Conservation (phyloP, 2,888 invertebrate species). For the Athripsodes cinereus region DNA sequence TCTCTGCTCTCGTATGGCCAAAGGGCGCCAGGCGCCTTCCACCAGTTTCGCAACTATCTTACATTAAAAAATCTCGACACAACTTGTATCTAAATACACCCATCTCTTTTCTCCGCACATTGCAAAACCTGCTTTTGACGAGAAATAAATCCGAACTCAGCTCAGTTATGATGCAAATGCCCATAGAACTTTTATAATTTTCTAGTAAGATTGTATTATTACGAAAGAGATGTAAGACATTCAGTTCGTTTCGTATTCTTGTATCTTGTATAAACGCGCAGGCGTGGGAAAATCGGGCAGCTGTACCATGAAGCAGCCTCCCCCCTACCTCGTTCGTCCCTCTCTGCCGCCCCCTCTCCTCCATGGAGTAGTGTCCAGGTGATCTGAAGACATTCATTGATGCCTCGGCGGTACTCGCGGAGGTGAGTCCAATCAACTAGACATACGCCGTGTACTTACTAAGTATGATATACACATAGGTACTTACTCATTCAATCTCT, state of each 20-base stretch:
- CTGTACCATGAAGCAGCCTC: slow-evolving; percentile 18
- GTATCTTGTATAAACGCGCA: slow-evolving; percentile 6
- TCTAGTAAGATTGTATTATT: neutral
- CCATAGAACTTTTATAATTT: too few relatives aligned
- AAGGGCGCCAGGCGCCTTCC: slow-evolving; percentile 16
- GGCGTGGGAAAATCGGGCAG: slow-evolving; percentile 27
- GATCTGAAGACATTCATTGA: slow-evolving; percentile 2
- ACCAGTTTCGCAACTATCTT: slow-evolving; percentile 21
- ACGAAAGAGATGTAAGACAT: neutral
- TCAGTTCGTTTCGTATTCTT: neutral
- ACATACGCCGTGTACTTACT: too few relatives aligned
- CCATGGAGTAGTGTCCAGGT: neutral
- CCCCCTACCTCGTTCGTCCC: slow-evolving; percentile 8
- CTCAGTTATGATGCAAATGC: neutral
- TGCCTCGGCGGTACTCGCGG: neutral
- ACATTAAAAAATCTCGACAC: neutral
- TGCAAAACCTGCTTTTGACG: neutral
- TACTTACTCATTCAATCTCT: too few relatives aligned
- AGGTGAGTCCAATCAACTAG: slow-evolving; percentile 1
- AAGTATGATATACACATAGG: too few relatives aligned
- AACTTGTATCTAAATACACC: neutral
- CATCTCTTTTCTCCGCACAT: neutral
- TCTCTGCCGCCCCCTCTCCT: slow-evolving; percentile 5
- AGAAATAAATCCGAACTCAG: neutral
- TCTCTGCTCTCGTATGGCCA: slow-evolving; percentile 1